Base-by-base conservation (phyloP, 2,797 vertebrate species). In the Ispidina lecontei region DNA sequence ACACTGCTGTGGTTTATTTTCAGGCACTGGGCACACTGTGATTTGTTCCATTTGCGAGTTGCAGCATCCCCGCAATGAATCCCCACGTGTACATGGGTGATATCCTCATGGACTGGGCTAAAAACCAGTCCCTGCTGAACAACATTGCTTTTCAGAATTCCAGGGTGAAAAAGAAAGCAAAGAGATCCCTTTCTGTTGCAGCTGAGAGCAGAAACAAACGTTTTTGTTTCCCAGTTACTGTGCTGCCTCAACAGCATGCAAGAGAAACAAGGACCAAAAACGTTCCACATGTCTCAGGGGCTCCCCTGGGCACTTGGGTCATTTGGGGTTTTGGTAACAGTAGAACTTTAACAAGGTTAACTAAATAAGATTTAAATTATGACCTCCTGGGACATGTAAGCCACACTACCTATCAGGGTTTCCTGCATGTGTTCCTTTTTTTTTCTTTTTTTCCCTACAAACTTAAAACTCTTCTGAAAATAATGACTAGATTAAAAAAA, bases 281-380 rank as follows among this genome's bases (percentile, higher is more conserved):
- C 3, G 6, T 26, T 71, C 64, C 41, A 19, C 16, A 6, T 73
- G 82, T 84, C 74, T 84, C 67, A 84, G 64, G 19, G 28, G 46
- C 29, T 82, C 23, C n/a, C 35, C 6, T 9, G 23, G 37, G 39
- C 16, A 56, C 17, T 4, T 64, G 39, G 46, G n/a, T 64, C 52
- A 47, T 55, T 18, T 55, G 29, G 21, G 33, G 28, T 12, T 90
- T 91, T 60, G 41, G 60, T 90, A 94, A 90, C 31, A 63, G 51
- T 29, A 85, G 83, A 73, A 75, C 22, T 47, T 90, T 82, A 91
- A 84, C 62, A 64, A 54, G 46, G 83, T 93, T 91, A 96, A 88
- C 64, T 59, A 93, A 95, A 76, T 49, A 84, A 90, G 56, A 46
- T 68, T 91, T 92, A 87, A 84, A 82, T 71, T 1, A 1, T 41